These are phyloP conservation scores for Ashinkailepas kermadecensis DNA, from an alignment of 2,888 invertebrate species.

Conservation along the genomic window DNA sequence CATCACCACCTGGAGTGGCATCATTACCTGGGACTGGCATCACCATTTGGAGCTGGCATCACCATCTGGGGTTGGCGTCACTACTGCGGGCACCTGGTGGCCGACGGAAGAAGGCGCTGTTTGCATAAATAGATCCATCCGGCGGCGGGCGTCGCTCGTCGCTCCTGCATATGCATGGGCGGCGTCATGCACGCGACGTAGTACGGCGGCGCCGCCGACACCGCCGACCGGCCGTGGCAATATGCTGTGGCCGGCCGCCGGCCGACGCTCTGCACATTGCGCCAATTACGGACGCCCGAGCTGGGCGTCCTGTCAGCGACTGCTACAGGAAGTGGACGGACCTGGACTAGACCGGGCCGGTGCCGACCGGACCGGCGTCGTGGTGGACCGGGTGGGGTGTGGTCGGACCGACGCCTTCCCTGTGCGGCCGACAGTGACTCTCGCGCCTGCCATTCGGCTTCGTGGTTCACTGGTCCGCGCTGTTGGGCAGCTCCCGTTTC, in stretches of 20 bases:
- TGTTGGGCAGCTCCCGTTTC: too few relatives aligned
- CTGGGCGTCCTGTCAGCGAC: neutral
- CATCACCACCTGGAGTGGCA: too few relatives aligned
- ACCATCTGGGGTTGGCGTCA: too few relatives aligned
- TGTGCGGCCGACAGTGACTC: too few relatives aligned
- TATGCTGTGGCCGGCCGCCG: neutral
- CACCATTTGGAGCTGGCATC: too few relatives aligned
- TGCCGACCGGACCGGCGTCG: neutral
- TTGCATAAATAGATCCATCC: neutral
- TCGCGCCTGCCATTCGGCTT: too few relatives aligned
- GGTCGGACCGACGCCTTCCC: too few relatives aligned
- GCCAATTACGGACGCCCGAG: neutral
- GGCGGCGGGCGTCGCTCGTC: neutral
- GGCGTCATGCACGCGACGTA: neutral
- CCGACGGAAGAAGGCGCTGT: neutral
- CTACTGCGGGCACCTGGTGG: neutral
- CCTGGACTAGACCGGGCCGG: neutral
- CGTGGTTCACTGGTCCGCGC: too few relatives aligned
- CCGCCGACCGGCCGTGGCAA: neutral
- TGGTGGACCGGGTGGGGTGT: too few relatives aligned
- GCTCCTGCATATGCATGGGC: constrained; percentile 1
- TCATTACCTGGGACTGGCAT: too few relatives aligned
- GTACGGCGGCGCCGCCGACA: too few relatives aligned
- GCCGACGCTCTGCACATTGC: constrained; percentile 1
- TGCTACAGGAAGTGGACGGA: neutral